Evolutionary conservation across 2,888 invertebrate genomes (phyloP).

Genomic region (Parascotia fuliginaria): DNA sequence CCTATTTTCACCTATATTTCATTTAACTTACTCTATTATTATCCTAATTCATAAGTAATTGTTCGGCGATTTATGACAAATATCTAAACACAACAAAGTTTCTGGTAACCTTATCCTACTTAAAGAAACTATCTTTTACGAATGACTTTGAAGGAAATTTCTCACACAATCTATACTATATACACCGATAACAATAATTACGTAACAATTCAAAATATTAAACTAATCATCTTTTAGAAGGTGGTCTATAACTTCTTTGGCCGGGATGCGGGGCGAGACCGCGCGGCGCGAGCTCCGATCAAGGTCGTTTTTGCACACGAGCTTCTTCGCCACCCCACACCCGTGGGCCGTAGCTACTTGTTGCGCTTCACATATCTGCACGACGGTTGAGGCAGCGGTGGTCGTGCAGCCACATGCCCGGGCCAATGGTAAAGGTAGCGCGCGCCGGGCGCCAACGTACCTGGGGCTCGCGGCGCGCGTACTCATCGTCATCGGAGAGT

Average conservation of each 20-base stretch:
- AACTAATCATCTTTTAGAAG: slow-evolving; percentile 37
- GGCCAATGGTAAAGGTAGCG: slow-evolving; percentile 21
- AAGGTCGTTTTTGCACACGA: slow-evolving; percentile 76
- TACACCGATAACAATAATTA: slow-evolving; percentile 8
- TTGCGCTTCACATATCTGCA: slow-evolving; percentile 57
- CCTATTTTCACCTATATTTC: too few species aligned
- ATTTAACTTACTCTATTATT: too few species aligned
- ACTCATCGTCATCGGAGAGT: slow-evolving; percentile 83
- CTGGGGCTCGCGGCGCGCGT: slow-evolving; percentile 78
- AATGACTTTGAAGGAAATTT: not conserved
- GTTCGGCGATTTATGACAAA: too few species aligned
- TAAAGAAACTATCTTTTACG: too few species aligned
- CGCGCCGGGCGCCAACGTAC: slow-evolving; percentile 54
- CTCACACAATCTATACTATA: not conserved
- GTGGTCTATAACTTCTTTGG: slow-evolving; percentile 42
- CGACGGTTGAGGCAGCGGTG: slow-evolving; percentile 30
- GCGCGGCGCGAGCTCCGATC: slow-evolving; percentile 61
- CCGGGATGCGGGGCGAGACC: slow-evolving; percentile 60
- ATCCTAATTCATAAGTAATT: too few species aligned
- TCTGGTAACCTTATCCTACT: too few species aligned
- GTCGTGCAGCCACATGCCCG: slow-evolving; percentile 39
- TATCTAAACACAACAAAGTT: not conserved
- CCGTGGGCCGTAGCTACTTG: slow-evolving; percentile 66
- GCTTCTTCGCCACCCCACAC: slow-evolving; percentile 49
- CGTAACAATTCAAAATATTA: slow-evolving; percentile 18